phyloP scores from a whole-genome alignment of 2,113 vertebrate species.

The Nesoenas mayeri region DNA sequence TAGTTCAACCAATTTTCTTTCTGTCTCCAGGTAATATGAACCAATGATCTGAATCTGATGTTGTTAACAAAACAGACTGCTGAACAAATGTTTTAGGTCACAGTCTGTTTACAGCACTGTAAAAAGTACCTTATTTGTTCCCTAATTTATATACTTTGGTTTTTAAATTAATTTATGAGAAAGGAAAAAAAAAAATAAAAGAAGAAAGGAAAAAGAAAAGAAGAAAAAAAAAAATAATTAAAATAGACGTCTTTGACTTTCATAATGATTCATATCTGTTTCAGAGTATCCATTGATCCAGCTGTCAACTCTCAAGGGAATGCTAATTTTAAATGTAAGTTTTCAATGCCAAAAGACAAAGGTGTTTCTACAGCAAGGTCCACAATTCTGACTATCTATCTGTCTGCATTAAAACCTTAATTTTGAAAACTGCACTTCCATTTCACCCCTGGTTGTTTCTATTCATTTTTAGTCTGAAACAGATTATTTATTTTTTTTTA shows the following conservation, averaged over 20 bases:
- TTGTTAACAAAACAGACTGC: conserved; percentile 55
- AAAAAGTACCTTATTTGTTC: conserved; percentile 11
- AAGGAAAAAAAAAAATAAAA: neutral
- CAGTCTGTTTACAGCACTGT: conserved; percentile 46
- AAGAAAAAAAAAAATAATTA: too few relatives aligned
- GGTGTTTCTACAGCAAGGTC: neutral
- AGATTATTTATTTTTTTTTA: neutral
- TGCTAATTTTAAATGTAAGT: neutral
- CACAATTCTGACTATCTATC: neutral
- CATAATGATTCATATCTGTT: neutral
- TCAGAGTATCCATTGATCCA: neutral
- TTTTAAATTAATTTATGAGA: neutral
- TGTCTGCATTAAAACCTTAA: neutral
- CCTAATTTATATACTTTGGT: conserved; percentile 21
- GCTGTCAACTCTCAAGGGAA: neutral
- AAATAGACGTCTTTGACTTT: neutral
- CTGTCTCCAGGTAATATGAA: conserved; percentile 67
- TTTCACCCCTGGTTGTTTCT: neutral
- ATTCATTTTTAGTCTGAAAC: neutral
- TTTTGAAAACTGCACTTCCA: neutral
- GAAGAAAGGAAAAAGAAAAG: too few relatives aligned
- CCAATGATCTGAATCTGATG: conserved; percentile 70
- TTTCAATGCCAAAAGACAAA: neutral
- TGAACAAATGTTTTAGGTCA: conserved; percentile 70
- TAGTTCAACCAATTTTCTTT: conserved; percentile 67